Conservation (phyloP, 2,888 invertebrate species). For the Harmothoe impar region DNA sequence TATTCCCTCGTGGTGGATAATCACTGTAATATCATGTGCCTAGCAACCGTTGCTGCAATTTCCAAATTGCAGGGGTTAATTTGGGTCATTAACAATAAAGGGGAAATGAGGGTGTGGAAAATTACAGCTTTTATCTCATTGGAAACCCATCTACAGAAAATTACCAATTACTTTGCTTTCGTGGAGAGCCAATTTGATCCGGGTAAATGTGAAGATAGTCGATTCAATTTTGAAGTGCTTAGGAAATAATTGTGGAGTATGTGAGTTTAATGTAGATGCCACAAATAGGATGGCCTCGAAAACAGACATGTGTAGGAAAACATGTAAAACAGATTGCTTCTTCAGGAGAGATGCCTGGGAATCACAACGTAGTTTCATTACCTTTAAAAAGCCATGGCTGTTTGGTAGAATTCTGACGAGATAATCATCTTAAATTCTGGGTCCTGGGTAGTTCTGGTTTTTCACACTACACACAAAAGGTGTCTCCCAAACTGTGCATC, state of each 20-base stretch:
- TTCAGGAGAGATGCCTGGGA: no score
- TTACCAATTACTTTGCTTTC: slow-evolving; percentile 42
- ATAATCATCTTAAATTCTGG: background rate
- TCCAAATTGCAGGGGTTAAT: background rate
- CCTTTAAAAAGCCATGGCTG: no score
- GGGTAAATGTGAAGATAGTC: background rate
- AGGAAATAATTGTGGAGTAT: no score
- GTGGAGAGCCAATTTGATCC: background rate
- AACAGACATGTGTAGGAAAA: no score
- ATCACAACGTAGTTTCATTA: no score
- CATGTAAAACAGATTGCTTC: no score
- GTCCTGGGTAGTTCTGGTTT: background rate
- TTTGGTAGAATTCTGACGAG: no score
- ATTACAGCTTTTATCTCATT: slow-evolving; percentile 18
- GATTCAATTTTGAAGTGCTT: background rate
- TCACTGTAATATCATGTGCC: no score
- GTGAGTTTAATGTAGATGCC: no score
- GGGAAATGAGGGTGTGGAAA: background rate
- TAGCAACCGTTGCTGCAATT: background rate
- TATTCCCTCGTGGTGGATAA: background rate
- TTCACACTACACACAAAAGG: background rate
- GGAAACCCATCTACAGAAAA: background rate
- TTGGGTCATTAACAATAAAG: background rate
- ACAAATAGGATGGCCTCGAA: no score
- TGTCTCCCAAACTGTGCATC: background rate